These are phyloP conservation scores for Drosophila biarmipes DNA, from an alignment of 1,140 invertebrate genomes.

Conservation along the genomic window DNA sequence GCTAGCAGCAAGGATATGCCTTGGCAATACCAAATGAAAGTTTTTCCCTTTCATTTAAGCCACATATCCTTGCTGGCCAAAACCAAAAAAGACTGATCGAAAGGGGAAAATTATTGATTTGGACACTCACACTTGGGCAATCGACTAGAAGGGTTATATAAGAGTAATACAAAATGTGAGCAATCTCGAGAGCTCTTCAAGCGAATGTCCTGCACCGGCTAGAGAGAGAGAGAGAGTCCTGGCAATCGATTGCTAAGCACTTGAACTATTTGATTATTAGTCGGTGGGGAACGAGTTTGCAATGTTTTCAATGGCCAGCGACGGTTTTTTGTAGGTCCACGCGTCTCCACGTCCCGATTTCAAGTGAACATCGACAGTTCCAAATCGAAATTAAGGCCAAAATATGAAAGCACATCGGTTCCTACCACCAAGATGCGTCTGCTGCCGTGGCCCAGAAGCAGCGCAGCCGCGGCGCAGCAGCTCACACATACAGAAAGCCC, in stretches of 20 bases:
- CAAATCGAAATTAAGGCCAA: slow-evolving; percentile 84
- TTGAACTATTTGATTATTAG: slow-evolving; percentile 45
- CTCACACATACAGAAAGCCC: slow-evolving; percentile 35
- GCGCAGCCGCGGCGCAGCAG: slow-evolving; percentile 47
- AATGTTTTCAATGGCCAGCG: slow-evolving; percentile 62
- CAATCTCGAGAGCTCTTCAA: slow-evolving; percentile 1
- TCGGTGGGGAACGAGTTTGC: slow-evolving; percentile 50
- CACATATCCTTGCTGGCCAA: slow-evolving; percentile 54
- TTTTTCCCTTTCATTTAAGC: too few relatives aligned
- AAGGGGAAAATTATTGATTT: slow-evolving; percentile 21
- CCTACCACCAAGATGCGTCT: slow-evolving; percentile 77
- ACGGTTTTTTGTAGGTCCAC: slow-evolving; percentile 70
- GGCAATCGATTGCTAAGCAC: slow-evolving; percentile 44
- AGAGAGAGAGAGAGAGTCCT: slow-evolving; percentile 19
- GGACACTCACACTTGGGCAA: slow-evolving; percentile 49
- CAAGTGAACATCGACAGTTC: slow-evolving; percentile 84
- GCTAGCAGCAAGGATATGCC: slow-evolving; percentile 63
- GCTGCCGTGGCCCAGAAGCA: slow-evolving; percentile 48
- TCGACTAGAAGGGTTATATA: slow-evolving; percentile 51
- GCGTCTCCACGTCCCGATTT: slow-evolving; percentile 84
- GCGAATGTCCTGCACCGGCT: slow-evolving; percentile 36
- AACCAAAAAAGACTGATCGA: slow-evolving; percentile 15
- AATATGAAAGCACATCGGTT: slow-evolving; percentile 76
- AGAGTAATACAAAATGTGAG: slow-evolving; percentile 3
- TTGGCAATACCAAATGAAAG: background rate